Conservation (phyloP, 2,797 vertebrate genomes). For the Gallirallus australis region DNA sequence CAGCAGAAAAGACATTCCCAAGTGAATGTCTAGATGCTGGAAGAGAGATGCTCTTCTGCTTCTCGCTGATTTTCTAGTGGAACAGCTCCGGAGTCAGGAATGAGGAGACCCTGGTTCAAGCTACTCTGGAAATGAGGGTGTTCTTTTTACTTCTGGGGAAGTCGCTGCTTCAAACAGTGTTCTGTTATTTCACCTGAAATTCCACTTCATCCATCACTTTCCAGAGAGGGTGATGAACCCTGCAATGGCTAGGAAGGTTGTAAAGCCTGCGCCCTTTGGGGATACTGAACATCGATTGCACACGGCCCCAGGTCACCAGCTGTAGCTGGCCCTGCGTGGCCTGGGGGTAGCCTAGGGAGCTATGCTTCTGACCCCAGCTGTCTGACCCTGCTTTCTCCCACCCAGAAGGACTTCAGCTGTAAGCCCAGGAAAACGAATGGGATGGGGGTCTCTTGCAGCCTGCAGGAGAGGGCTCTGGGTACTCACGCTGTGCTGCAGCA, state of each 20-base stretch:
- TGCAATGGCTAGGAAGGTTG: not conserved
- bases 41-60: not conserved
- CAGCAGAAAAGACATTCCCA: not conserved
- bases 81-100: not conserved
- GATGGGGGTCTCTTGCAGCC: not conserved
- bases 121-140: not conserved
- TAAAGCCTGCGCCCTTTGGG: not conserved
- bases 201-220: not conserved
- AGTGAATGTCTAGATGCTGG: not conserved
- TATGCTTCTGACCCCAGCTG: not conserved
- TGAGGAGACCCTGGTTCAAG: not conserved
- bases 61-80: not conserved
- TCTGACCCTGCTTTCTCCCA: not conserved
- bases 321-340: not conserved
- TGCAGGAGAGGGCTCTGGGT: not conserved
- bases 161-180: not conserved
- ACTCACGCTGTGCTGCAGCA: not conserved
- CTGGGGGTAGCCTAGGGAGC: not conserved
- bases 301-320: rapidly evolving
- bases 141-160: not conserved
- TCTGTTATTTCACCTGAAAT: not conserved
- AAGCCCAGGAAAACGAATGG: not conserved
- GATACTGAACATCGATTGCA: rapidly evolving
- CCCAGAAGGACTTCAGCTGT: not conserved
- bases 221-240: no score